Evolutionary conservation across 2,888 invertebrate genomes (phyloP).

Genomic region (Megamerina dolium): DNA sequence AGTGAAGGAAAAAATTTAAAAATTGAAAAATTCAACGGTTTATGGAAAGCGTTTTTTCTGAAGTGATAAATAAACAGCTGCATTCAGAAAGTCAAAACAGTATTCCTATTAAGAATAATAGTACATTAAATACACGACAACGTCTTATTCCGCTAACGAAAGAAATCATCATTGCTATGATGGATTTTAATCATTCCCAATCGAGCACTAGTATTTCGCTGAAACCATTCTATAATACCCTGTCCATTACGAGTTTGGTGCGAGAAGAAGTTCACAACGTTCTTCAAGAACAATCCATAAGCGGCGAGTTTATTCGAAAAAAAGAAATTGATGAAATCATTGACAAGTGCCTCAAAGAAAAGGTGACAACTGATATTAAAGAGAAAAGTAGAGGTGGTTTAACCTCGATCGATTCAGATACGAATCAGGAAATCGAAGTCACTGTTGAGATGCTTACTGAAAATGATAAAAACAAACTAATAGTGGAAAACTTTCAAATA

Average conservation of each 20-base stretch:
- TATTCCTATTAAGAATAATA: not conserved
- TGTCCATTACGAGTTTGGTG: slow-evolving; percentile 19
- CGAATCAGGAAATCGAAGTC: slow-evolving; percentile 17
- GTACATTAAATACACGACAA: slow-evolving; percentile 9
- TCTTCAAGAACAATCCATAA: slow-evolving; percentile 15
- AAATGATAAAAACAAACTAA: slow-evolving; percentile 17
- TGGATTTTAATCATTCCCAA: slow-evolving; percentile 21
- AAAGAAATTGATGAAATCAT: slow-evolving; percentile 20
- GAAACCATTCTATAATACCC: slow-evolving; percentile 12
- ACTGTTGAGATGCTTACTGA: slow-evolving; percentile 18
- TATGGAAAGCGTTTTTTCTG: slow-evolving; percentile 10
- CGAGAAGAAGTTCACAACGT: slow-evolving; percentile 20
- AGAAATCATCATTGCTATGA: slow-evolving; percentile 21
- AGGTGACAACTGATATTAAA: slow-evolving; percentile 5
- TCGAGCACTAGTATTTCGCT: slow-evolving; percentile 18
- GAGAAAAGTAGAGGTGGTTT: slow-evolving; percentile 9
- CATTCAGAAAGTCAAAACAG: too few relatives aligned
- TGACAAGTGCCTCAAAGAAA: slow-evolving; percentile 18
- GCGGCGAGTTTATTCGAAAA: slow-evolving; percentile 19
- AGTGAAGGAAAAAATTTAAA: slow-evolving; percentile 8
- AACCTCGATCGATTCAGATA: slow-evolving; percentile 2
- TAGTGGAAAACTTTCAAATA: slow-evolving; percentile 20
- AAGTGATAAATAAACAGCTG: not conserved
- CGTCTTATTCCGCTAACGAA: slow-evolving; percentile 22
- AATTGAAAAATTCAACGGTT: slow-evolving; percentile 7